Base-by-base conservation (phyloP, 1,140 invertebrate genomes). In the Triops cancriformis region DNA sequence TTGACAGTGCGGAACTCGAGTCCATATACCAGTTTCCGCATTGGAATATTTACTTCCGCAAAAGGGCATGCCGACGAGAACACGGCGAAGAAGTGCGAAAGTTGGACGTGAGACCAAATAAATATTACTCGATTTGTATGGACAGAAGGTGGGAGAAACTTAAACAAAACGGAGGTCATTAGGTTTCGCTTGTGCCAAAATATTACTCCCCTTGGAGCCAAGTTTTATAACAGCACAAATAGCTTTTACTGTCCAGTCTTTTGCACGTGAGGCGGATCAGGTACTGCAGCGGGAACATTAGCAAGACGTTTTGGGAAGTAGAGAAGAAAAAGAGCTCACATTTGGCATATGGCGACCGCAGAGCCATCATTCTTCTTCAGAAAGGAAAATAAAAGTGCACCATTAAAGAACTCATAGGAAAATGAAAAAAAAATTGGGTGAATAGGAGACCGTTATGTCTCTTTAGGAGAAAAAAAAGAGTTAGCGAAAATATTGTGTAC, bases 131-230 rank as follows among this genome's bases (percentile, higher is more conserved):
- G 51, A 64, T 64, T 64, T 64, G 51, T 64, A 64, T 23, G 51
- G 31, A 37, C 31, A 37, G 31, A 37, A 37, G 31, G 31, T 37
- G 7, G n/a, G 31, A 37, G 31, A 37, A 37, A 7, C 31, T 37
- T 64, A 64, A 64, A 23, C 51, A 64, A 18, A 64, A 64, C 18
- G 18, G 18, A 64, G 51, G 23, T 64, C 51, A 64, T 64, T 64
- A 14, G 51, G 14, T 64, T 64, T 64, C 10, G 23, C 51, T 9
- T 23, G 51, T 64, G 51, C 51, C 51, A 64, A 37, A 64, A 64
- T 64, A 64, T 64, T 64, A 64, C 23, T 23, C 51, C 51, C 51
- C 51, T 64, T 64, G 51, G 51, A 64, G 51, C 51, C 51, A 64
- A 18, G 1, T 64, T 23, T 64, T n/a, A n/a, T 23, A 7, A 18